Evolutionary conservation across 2,797 vertebrate genomes (phyloP).

Genomic region (Protosalanx chinensis): DNA sequence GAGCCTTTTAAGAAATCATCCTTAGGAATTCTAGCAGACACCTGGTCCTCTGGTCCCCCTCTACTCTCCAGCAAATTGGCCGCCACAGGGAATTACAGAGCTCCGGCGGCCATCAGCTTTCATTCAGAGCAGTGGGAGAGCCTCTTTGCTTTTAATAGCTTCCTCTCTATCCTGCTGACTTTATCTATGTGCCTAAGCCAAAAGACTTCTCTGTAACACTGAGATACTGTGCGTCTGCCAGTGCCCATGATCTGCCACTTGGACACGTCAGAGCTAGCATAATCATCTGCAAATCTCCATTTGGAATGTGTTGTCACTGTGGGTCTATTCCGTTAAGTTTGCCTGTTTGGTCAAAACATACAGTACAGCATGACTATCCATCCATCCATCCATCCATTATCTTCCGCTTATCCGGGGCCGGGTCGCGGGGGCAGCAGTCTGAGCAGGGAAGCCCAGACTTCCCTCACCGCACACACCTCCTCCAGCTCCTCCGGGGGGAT

Average conservation of each 20-base stretch:
- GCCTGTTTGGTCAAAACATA: not conserved
- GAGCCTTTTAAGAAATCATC: slow-evolving; percentile 67
- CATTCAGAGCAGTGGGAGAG: slow-evolving; percentile 65
- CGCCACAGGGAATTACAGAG: slow-evolving; percentile 65
- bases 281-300: not conserved
- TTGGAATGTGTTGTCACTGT: not conserved
- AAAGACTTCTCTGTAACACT: no score
- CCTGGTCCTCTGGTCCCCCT: slow-evolving; percentile 55
- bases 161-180: slow-evolving; percentile 35
- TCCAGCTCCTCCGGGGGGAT: no score
- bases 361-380: not conserved
- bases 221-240: slow-evolving; percentile 1
- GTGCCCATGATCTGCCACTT: slow-evolving; percentile 14
- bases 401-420: no score
- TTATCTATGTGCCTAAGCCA: slow-evolving; percentile 28
- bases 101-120: slow-evolving; percentile 66
- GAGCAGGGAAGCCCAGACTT: no score
- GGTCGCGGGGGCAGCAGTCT: no score
- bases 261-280: slow-evolving; percentile 3
- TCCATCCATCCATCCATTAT: no score
- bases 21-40: slow-evolving; percentile 63
- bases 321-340: not conserved
- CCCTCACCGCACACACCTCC: no score
- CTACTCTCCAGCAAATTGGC: slow-evolving; percentile 58
- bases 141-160: slow-evolving; percentile 48